phyloP scores from a whole-genome alignment of 2,888 invertebrate species.

The Teleogryllus oceanicus region DNA sequence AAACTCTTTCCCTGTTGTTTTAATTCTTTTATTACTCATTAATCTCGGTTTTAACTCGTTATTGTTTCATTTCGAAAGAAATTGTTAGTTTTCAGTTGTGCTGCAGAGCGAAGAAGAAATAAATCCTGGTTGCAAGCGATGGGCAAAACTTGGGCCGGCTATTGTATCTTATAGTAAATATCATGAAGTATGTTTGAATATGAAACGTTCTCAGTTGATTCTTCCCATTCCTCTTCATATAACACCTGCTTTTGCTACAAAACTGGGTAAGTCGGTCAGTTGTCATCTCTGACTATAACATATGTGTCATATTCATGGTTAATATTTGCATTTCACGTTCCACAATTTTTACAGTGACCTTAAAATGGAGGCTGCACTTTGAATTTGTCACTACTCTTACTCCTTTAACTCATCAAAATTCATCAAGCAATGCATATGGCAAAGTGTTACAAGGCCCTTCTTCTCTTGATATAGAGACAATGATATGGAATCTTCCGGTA shows the following conservation, averaged over 20 bases:
- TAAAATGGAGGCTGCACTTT: slow-evolving; percentile 94
- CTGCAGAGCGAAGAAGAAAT: slow-evolving; percentile 87
- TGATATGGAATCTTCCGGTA: slow-evolving; percentile 97
- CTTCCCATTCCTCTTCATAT: slow-evolving; percentile 92
- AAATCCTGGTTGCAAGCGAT: slow-evolving; percentile 50
- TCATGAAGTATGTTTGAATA: slow-evolving; percentile 89
- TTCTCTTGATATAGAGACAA: slow-evolving; percentile 89
- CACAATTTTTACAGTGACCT: slow-evolving; percentile 61
- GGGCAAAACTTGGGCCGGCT: slow-evolving; percentile 47
- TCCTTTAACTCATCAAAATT: slow-evolving; percentile 52
- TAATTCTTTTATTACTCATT: slow-evolving; percentile 18
- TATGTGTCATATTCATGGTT: too few relatives aligned
- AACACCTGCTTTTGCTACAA: slow-evolving; percentile 92
- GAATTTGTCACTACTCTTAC: slow-evolving; percentile 88
- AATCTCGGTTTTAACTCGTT: slow-evolving; percentile 10
- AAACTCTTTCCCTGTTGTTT: not conserved
- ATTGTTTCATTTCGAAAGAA: slow-evolving; percentile 22
- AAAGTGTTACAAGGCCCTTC: slow-evolving; percentile 78
- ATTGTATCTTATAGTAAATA: slow-evolving; percentile 78
- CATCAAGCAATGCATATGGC: slow-evolving; percentile 55
- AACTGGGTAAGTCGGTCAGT: slow-evolving; percentile 59
- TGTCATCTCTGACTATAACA: too few relatives aligned
- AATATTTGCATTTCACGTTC: not conserved
- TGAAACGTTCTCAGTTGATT: slow-evolving; percentile 82
- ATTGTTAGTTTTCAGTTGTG: slow-evolving; percentile 73